Evolutionary conservation across 1,140 invertebrate species (phyloP), one percentile per base, ranked within the genome.

Genomic region (Grapholita molesta): DNA sequence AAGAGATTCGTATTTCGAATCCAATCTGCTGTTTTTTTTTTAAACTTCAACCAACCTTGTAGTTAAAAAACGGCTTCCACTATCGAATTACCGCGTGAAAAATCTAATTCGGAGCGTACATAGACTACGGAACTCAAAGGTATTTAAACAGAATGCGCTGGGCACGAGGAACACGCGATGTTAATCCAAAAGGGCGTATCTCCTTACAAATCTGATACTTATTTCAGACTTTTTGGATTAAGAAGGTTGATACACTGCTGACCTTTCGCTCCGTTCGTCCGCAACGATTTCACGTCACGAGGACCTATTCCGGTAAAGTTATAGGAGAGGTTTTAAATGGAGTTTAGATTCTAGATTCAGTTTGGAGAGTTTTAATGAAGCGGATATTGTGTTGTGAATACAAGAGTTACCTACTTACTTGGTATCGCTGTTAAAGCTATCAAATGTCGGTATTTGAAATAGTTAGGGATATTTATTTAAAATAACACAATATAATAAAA

Each of bases 61-160:
- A 25, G 11, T n/a, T 55, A 25, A 55, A 55, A 55, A 55, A 55
- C 53, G 7, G 42, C 24, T 55, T 24, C 53, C 52, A 24, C 18
- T 25, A 55, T 55, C 24, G 53, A 25, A 55, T 55, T 28, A 28
- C 53, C 24, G 23, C 53, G 55, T 61, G 55, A 28, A 61, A 61
- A 61, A 61, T 28, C 55, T 61, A 61, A 61, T 28, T 61, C 55
- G 23, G 25, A 15, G 11, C 24, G 55, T 61, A 61, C 55, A 61
- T 23, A 48, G 42, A 48, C 18, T 55, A 55, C 53, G 42, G 42
- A 23, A 55, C 25, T 61, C 55, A 61, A 61, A 61, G 55, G 55
- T 61, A 61, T 61, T 61, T 61, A 28, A 61, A 61, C 25, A 15
- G 55, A 61, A 61, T 61, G 55, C n/a, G 25, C n/a, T 25, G 55